Percentiles rank a stretch among this genome's conserved stretches.
Conservation (phyloP, 1,140 invertebrate species). For the Euschistus heros region DNA sequence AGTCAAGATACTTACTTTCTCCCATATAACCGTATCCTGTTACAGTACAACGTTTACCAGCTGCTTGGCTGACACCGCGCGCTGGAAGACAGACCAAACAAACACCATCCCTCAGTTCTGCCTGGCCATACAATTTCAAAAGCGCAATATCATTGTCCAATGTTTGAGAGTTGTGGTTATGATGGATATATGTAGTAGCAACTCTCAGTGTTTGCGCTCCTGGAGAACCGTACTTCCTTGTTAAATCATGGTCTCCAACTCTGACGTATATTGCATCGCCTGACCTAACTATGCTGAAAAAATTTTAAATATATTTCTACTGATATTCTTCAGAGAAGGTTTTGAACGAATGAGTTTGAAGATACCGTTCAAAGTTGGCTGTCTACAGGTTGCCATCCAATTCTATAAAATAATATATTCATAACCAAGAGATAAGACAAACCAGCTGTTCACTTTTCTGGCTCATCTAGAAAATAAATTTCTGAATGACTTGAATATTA, state of each 20-base stretch:
- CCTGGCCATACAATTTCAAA: conserved; percentile 81
- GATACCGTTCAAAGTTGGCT: no score
- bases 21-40: conserved; percentile 92
- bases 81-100: conserved; percentile 80
- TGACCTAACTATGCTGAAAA: conserved; percentile 71
- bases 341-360: no score
- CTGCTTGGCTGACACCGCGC: conserved; percentile 68
- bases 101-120: conserved; percentile 73
- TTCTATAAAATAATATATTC: no score
- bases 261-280: conserved; percentile 84
- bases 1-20: conserved; percentile 52
- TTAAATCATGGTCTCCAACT: conserved; percentile 86
- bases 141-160: conserved; percentile 92
- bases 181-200: conserved; percentile 88
- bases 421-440: no score
- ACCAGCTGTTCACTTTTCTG: no score
- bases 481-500: no score
- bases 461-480: no score
- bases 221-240: conserved; percentile 71
- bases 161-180: conserved; percentile 92
- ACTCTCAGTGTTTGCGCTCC: conserved; percentile 80
- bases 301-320: background rate
- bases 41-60: conserved; percentile 81
- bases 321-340: no score
- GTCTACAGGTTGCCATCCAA: no score